These are phyloP conservation scores for Morinoia aosen DNA, from an alignment of 2,888 invertebrate genomes.

Conservation along the genomic window DNA sequence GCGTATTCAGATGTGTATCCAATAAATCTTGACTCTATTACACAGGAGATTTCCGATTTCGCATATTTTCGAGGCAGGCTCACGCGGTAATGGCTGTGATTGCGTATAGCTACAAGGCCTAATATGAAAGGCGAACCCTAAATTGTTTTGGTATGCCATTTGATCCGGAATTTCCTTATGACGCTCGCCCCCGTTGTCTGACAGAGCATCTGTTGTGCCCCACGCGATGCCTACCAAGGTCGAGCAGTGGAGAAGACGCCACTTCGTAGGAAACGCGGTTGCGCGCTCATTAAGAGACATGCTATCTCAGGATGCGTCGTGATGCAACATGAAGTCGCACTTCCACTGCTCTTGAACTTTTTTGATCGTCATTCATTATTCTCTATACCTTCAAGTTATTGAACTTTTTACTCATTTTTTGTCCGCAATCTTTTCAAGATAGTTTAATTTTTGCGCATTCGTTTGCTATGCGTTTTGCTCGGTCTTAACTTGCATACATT, in stretches of 20 bases:
- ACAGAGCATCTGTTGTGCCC: slow-evolving; percentile 1
- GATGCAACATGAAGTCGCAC: not conserved
- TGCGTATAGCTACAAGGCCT: not conserved
- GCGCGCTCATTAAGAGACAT: not conserved
- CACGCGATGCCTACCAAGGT: not conserved
- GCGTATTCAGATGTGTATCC: too few species aligned
- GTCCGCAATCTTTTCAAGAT: too few species aligned
- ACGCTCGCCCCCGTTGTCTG: not conserved
- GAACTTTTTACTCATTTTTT: too few species aligned
- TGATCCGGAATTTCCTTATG: slow-evolving; percentile 12
- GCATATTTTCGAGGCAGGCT: not conserved
- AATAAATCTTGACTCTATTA: too few species aligned
- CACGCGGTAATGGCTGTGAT: not conserved
- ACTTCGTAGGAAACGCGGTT: not conserved
- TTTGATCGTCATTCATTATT: too few species aligned
- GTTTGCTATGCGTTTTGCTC: not conserved
- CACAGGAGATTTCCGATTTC: not conserved
- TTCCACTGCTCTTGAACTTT: not conserved
- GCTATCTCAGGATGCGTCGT: not conserved
- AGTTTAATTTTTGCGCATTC: not conserved
- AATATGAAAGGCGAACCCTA: not conserved
- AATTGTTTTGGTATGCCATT: not conserved
- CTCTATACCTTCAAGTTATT: too few species aligned
- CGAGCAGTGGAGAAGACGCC: not conserved
- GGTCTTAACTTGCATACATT: not conserved